Conservation (phyloP, 2,888 invertebrate species). For the Yponomeuta malinellus region DNA sequence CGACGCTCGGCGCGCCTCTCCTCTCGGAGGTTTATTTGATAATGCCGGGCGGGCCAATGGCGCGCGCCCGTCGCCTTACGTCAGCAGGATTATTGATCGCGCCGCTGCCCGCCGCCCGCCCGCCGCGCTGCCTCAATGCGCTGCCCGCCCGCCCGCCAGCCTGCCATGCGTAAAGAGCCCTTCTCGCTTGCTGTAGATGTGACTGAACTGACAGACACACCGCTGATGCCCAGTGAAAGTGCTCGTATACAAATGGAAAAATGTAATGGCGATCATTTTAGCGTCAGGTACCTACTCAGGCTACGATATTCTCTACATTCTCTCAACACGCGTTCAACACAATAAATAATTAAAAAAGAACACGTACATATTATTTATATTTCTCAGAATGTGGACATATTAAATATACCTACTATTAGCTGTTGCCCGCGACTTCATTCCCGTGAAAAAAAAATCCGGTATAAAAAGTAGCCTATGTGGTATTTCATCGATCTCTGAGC, state of each 20-base stretch:
- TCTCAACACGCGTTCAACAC: too few relatives aligned
- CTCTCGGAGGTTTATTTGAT: slow-evolving; percentile 65
- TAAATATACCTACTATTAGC: too few relatives aligned
- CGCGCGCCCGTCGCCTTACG: slow-evolving; percentile 66
- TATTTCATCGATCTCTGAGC: too few relatives aligned
- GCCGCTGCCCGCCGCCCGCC: slow-evolving; percentile 29
- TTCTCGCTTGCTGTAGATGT: slow-evolving; percentile 1
- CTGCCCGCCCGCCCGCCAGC: slow-evolving; percentile 32
- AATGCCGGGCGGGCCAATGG: slow-evolving; percentile 69
- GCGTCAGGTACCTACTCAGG: background rate
- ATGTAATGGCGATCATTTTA: background rate
- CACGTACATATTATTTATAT: too few relatives aligned
- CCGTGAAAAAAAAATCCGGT: too few relatives aligned
- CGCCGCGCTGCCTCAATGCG: slow-evolving; percentile 27
- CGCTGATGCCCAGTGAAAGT: background rate
- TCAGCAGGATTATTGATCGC: slow-evolving; percentile 65
- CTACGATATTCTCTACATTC: background rate
- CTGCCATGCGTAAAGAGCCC: slow-evolving; percentile 17
- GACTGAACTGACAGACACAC: background rate
- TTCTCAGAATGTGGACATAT: too few relatives aligned
- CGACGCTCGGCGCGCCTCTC: slow-evolving; percentile 60
- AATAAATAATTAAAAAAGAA: too few relatives aligned
- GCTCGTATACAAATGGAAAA: background rate
- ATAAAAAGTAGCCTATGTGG: too few relatives aligned
- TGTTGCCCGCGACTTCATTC: too few relatives aligned